Conservation (phyloP, 2,888 invertebrate genomes). For the Parelbella ahira region DNA sequence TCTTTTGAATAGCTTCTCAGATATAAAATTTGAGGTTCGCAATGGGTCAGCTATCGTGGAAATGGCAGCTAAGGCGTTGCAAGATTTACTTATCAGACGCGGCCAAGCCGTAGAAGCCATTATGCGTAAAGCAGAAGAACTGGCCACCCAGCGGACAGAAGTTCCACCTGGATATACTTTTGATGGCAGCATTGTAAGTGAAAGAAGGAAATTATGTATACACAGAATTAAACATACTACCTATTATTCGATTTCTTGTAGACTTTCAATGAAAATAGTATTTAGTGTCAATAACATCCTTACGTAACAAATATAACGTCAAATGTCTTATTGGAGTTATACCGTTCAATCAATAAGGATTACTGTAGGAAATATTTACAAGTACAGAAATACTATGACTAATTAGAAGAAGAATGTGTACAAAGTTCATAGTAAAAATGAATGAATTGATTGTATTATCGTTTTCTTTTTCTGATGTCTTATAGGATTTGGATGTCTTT, state of each 20-base stretch:
- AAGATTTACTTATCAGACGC: conserved; percentile 49
- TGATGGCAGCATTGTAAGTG: conserved; percentile 59
- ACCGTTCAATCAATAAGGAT: too few species aligned
- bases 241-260: too few species aligned
- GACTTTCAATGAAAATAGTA: too few species aligned
- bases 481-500: conserved; percentile 54
- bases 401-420: too few species aligned
- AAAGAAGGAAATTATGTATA: too few species aligned
- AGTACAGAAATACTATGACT: too few species aligned
- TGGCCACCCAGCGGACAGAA: conserved; percentile 38
- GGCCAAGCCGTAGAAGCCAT: conserved; percentile 58
- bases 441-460: background rate
- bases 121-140: conserved; percentile 57
- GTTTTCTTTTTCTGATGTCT: too few species aligned
- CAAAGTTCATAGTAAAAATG: conserved; percentile 45
- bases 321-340: too few species aligned
- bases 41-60: conserved; percentile 59
- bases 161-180: conserved; percentile 47
- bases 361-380: too few species aligned
- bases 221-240: too few species aligned
- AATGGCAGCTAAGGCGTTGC: conserved; percentile 50
- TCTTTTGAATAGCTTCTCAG: conserved; percentile 51
- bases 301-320: too few species aligned
- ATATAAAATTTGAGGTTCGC: conserved; percentile 49
- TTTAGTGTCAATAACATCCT: too few species aligned